Conservation (phyloP, 2,888 invertebrate genomes). For the Taphrorychus bicolor region DNA sequence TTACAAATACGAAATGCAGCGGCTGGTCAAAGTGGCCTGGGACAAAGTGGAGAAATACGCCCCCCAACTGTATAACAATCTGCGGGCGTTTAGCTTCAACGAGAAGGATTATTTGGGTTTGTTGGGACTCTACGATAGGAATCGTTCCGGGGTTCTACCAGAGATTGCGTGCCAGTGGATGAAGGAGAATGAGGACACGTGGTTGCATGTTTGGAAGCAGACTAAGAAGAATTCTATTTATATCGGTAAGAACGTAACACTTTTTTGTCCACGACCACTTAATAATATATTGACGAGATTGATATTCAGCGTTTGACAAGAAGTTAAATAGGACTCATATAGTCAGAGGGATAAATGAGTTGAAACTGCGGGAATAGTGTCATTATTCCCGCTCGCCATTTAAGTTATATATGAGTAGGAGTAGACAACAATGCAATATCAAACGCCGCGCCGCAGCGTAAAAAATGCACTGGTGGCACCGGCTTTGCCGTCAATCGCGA, state of each 20-base stretch:
- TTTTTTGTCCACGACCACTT: too few relatives aligned
- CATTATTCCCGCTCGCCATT: too few relatives aligned
- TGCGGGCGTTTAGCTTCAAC: conserved; percentile 63
- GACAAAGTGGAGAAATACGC: conserved; percentile 64
- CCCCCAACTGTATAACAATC: conserved; percentile 61
- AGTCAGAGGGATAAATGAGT: too few relatives aligned
- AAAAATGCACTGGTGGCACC: too few relatives aligned
- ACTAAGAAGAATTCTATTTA: conserved; percentile 40
- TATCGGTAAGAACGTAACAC: conserved; percentile 37
- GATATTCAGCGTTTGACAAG: too few relatives aligned
- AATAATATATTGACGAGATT: too few relatives aligned
- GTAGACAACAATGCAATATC: too few relatives aligned
- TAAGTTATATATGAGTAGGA: too few relatives aligned
- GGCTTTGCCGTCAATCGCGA: too few relatives aligned
- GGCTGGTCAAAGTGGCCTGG: conserved; percentile 74
- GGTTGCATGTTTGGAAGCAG: conserved; percentile 60
- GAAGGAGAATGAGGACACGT: conserved; percentile 58
- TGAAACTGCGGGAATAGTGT: too few relatives aligned
- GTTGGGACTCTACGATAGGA: conserved; percentile 44
- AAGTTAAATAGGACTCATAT: neutral
- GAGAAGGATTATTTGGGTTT: conserved; percentile 62
- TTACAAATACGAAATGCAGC: conserved; percentile 74
- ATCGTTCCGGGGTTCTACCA: conserved; percentile 56
- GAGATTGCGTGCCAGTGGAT: conserved; percentile 76
- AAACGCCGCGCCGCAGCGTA: too few relatives aligned